These are phyloP conservation scores for Ectobius pallidus DNA, from an alignment of 2,888 invertebrate species.

Conservation along the genomic window DNA sequence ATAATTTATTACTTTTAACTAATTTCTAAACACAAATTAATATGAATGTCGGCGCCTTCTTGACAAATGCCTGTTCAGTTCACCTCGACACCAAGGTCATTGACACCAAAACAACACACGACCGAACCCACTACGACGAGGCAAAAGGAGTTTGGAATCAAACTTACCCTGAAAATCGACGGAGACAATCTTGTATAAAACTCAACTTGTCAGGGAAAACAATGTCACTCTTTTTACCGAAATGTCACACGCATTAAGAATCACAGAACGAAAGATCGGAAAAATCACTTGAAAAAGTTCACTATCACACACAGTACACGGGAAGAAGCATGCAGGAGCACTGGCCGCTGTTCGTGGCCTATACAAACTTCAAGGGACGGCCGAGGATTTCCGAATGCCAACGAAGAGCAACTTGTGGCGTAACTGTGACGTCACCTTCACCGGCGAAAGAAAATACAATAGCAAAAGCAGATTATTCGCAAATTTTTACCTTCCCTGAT, in stretches of 20 bases:
- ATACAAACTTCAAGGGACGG: slow-evolving; percentile 27
- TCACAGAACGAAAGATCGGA: slow-evolving; percentile 23
- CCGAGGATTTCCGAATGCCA: slow-evolving; percentile 37
- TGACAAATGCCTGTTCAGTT: slow-evolving; percentile 28
- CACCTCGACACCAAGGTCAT: slow-evolving; percentile 38
- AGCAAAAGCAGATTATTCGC: background rate
- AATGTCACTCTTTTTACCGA: slow-evolving; percentile 34
- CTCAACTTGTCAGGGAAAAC: background rate
- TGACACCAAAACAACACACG: slow-evolving; percentile 40
- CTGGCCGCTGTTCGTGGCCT: slow-evolving; percentile 39
- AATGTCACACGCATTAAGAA: slow-evolving; percentile 26
- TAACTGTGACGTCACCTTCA: slow-evolving; percentile 37
- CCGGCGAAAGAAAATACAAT: background rate
- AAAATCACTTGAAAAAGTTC: slow-evolving; percentile 24
- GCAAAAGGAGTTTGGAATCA: background rate
- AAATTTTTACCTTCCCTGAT: too few relatives aligned
- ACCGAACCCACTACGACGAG: slow-evolving; percentile 15
- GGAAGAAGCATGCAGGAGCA: slow-evolving; percentile 42
- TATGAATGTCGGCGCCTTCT: background rate
- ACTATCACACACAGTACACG: slow-evolving; percentile 26
- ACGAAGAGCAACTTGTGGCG: slow-evolving; percentile 28
- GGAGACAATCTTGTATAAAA: slow-evolving; percentile 4
- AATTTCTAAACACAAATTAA: too few relatives aligned
- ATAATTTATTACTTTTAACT: too few relatives aligned
- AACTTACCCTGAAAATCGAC: slow-evolving; percentile 20